These are phyloP conservation scores for Actenoides hombroni DNA, from an alignment of 2,113 vertebrate genomes.

Conservation along the genomic window DNA sequence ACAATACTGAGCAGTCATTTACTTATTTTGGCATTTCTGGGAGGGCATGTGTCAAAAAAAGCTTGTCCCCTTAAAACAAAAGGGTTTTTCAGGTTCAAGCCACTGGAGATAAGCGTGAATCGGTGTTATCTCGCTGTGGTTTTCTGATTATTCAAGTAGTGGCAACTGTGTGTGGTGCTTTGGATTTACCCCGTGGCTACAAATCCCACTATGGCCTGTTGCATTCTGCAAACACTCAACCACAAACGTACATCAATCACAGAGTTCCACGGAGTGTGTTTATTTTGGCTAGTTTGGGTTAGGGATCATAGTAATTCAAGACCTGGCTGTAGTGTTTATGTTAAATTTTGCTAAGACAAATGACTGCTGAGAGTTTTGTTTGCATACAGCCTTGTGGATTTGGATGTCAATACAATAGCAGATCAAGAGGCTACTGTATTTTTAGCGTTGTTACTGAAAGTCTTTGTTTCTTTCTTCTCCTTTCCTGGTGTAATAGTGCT, in stretches of 20 bases:
- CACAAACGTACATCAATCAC: neutral
- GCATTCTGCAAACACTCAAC: neutral
- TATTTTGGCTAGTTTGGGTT: constrained; percentile 8
- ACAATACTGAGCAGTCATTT: neutral
- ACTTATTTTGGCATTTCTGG: neutral
- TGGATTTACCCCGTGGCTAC: neutral
- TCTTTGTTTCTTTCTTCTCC: neutral
- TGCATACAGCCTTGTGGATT: neutral
- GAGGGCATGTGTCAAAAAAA: neutral
- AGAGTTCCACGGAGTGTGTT: neutral
- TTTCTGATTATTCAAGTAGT: constrained; percentile 17
- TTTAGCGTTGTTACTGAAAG: neutral
- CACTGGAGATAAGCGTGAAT: neutral
- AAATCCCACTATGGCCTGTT: neutral
- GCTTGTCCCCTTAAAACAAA: neutral
- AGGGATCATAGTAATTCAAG: neutral
- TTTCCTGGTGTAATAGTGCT: neutral
- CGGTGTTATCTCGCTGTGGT: neutral
- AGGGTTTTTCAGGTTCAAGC: neutral
- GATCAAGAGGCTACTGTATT: neutral
- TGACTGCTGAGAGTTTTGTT: neutral
- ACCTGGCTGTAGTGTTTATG: neutral
- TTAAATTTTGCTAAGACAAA: neutral
- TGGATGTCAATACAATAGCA: neutral
- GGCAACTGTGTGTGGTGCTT: neutral